These are phyloP conservation scores for Enoplosus armatus DNA, from an alignment of 2,797 vertebrate genomes.

Conservation along the genomic window DNA sequence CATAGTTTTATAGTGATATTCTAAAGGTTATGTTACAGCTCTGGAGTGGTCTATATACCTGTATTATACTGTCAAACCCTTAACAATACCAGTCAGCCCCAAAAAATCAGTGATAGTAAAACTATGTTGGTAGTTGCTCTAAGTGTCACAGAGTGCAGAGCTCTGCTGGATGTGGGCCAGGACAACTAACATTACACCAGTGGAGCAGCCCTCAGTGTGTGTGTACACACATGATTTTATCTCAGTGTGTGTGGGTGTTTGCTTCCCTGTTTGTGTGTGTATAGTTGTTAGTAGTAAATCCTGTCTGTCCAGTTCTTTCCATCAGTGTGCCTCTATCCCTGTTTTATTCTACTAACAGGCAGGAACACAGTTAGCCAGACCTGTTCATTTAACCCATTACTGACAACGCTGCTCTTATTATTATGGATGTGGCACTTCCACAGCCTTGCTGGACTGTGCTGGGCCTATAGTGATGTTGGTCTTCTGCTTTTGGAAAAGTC, in stretches of 20 bases:
- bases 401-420: not conserved
- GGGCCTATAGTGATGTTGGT: not conserved
- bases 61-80: not conserved
- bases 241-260: conserved; percentile 49
- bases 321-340: conserved; percentile 28
- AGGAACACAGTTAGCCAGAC: not conserved
- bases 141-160: conserved; percentile 4
- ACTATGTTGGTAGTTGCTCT: conserved; percentile 6
- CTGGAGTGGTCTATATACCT: not conserved
- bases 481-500: not conserved
- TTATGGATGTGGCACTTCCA: not conserved
- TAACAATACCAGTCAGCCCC: not conserved
- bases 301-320: conserved; percentile 70
- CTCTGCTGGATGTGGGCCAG: conserved; percentile 19
- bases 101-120: conserved; percentile 1
- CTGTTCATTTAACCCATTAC: conserved; percentile 14
- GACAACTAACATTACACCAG: conserved; percentile 6
- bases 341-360: conserved; percentile 35
- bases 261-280: conserved; percentile 34
- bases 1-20: not conserved
- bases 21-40: not conserved
- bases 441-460: not conserved
- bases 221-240: conserved; percentile 9
- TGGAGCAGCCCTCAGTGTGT: conserved; percentile 6
- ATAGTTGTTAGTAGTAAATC: conserved; percentile 65